Percentiles rank a stretch among this genome's conserved stretches.
phyloP scores from a whole-genome alignment of 2,888 invertebrate species.

The Drosophila cognata region DNA sequence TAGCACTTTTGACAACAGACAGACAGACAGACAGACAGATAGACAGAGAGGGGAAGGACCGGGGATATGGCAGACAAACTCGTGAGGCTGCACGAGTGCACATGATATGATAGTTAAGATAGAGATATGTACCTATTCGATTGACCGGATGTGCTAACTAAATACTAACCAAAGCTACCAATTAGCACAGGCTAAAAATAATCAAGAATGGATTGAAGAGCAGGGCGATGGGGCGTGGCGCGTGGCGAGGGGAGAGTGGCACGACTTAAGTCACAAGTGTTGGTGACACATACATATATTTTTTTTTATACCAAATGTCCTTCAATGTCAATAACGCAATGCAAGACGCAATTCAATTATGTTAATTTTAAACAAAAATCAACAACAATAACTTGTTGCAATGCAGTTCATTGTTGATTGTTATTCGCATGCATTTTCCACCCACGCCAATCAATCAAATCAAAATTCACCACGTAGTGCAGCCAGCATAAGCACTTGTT shows the following conservation, averaged over 20 bases:
- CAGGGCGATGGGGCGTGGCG: background rate
- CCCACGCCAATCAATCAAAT: conserved; percentile 39
- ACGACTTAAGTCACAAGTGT: conserved; percentile 38
- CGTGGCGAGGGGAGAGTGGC: background rate
- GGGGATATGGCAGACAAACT: conserved; percentile 3
- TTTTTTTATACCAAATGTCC: conserved; percentile 36
- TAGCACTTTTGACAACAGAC: conserved; percentile 58
- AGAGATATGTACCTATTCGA: conserved; percentile 16
- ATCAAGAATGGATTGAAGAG: background rate
- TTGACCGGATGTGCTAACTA: conserved; percentile 42
- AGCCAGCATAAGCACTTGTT: conserved; percentile 23
- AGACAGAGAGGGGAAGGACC: background rate
- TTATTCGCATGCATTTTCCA: conserved; percentile 32
- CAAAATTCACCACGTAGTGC: conserved; percentile 16
- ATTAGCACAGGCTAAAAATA: conserved; percentile 43
- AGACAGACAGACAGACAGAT: background rate
- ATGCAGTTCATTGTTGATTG: conserved; percentile 18
- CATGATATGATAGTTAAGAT: conserved; percentile 13
- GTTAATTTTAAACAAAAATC: conserved; percentile 36
- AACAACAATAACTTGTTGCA: background rate
- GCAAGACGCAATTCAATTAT: conserved; percentile 45
- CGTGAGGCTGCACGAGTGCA: conserved; percentile 7
- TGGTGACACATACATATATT: conserved; percentile 6
- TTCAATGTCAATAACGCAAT: conserved; percentile 48
- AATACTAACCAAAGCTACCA: conserved; percentile 28